These are phyloP conservation scores for Myiozetetes cayanensis DNA, from an alignment of 2,113 vertebrate genomes.

Conservation along the genomic window DNA sequence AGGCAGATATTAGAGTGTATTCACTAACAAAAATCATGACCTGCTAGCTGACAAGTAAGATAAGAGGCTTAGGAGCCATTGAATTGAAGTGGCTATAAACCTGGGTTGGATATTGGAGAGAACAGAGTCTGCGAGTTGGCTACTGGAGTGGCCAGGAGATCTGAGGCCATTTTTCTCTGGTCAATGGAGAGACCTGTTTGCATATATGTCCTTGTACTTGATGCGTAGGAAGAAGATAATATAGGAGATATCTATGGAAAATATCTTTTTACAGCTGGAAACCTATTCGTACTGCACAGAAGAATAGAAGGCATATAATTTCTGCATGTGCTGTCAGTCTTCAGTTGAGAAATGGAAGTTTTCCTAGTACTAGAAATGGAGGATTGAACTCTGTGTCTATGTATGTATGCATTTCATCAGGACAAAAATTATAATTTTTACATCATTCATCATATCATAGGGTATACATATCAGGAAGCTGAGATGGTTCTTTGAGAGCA, in stretches of 20 bases:
- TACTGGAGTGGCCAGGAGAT: not conserved
- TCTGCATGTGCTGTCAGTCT: not conserved
- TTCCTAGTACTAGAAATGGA: not conserved
- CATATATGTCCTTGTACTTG: not conserved
- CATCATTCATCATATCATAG: not conserved
- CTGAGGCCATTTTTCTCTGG: not conserved
- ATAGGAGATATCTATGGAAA: not conserved
- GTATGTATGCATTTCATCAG: not conserved
- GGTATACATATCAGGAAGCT: not conserved
- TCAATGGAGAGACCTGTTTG: not conserved
- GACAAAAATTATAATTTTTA: not conserved
- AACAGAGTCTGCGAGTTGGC: not conserved
- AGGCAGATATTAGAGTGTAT: not conserved
- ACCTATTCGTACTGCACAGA: not conserved
- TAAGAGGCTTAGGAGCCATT: not conserved
- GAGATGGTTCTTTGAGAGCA: not conserved
- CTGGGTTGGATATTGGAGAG: not conserved
- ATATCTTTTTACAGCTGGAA: not conserved
- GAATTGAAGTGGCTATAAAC: not conserved
- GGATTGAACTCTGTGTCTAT: not conserved
- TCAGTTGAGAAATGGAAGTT: not conserved
- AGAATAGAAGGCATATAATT: not conserved
- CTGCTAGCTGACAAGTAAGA: not conserved
- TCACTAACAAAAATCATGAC: not conserved
- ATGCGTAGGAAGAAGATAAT: not conserved